Evolutionary conservation across 2,113 vertebrate genomes (phyloP), one percentile per base, ranked within the genome.

Genomic region (human): DNA sequence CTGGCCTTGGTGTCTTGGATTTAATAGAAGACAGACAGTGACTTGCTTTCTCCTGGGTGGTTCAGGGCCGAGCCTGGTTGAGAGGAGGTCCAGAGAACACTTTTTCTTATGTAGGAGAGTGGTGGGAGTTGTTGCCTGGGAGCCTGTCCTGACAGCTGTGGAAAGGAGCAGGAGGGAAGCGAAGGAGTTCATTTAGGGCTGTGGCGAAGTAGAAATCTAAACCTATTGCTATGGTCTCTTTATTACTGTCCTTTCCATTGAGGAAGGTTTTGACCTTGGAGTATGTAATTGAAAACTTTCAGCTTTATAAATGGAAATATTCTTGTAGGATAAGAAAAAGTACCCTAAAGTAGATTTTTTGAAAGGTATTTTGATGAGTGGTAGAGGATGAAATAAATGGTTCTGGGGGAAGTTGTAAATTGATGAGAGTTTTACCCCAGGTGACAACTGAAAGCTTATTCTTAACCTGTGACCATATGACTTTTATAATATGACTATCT

Each of bases 261-360:
- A 59, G 43, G 25, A 52, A 64, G n/a, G 22, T 70, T 91, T 96
- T 45, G 64, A 13, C 38, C 23, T 85, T 95, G 64, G 61, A 61
- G n/a, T 93, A 75, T 94, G 6, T 92, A 80, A 73, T 55, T 94
- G 52, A 73, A 73, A 90, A 55, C 11, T 80, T 80, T 75, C 35
- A 82, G 55, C 11, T 38, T 50, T 91, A 78, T 61, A 82, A 61
- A 76, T 91, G 55, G 57, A 92, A 84, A 94, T 94, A 40, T 52
- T 94, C 72, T 92, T 78, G 4, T 76, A 85, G 57, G 35, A 75
- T 95, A 88, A 89, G 48, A 75, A 85, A 84, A 94, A 48, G 45
- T 70, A 5, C 35, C 52, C 32, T 68, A n/a, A 84, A 84, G 76
- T 82, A 40, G 27, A 59, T 64, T 82, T 81, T 86, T 59, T 50